Evolutionary conservation across 2,113 vertebrate species (phyloP), one percentile per base, ranked within the genome.

Genomic region (Cheilinus undulatus): DNA sequence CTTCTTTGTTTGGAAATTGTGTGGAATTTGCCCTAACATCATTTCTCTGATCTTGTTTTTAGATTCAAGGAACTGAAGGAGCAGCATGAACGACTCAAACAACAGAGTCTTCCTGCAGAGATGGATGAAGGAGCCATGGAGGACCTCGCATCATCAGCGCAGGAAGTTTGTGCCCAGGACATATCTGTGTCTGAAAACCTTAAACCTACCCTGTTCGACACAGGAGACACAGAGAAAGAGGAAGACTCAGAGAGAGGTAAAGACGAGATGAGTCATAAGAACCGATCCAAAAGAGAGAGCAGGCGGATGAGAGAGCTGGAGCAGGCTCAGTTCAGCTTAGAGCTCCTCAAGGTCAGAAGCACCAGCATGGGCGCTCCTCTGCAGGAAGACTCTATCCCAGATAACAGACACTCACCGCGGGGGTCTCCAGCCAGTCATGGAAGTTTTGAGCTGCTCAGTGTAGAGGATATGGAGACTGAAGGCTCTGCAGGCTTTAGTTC

Each of bases 221-320:
- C 88, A 83, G 93, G 93, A 78, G 95, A 94, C 80, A 92, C 94
- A 72, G 95, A 96, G 83, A 94, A 91, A 88, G 95, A 95, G 83
- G 94, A 92, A 71, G 93, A 94, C 50, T 93, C 94, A 32, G 95
- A 97, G 75, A 92, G 93, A 69, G 94, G 93, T 0, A 62, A 91
- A 20, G 96, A 98, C 23, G 96, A 97, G 69, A 92, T 93, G 26
- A 96, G 94, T 74, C 94, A 94, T 32, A 97, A 95, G 75, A 97
- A 92, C 32, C 92, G 98, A 22, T 96, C 97, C 2, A 99, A 99
- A 79, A 93, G 98, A 74, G 95, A 97, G 84, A 98, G 95, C 80
- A 92, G 97, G 34, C 93, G 97, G 58, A 97, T 98, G 96, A 94
- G 98, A 51, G 98, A 99, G 57, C 91, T 99, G 78, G 97, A 99